Conservation (phyloP, 2,797 vertebrate genomes). For the Hoplostethus mediterraneus region DNA sequence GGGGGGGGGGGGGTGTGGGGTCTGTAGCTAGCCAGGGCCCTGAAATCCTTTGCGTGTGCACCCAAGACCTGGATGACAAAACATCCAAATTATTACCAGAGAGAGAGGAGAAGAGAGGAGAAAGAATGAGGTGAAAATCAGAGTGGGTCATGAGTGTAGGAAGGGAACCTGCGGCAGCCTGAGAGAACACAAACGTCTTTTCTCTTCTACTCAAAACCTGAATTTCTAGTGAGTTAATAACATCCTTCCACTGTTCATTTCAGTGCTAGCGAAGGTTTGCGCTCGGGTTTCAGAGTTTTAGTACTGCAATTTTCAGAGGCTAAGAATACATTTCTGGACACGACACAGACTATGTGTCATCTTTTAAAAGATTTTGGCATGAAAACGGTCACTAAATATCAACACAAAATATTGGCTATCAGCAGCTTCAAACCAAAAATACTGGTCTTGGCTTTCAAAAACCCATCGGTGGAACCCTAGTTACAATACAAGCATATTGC, state of each 20-base stretch:
- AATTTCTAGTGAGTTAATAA: constrained; percentile 11
- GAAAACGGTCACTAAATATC: too few species aligned
- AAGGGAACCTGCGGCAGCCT: constrained; percentile 14
- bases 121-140: constrained; percentile 21
- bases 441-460: too few species aligned
- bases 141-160: constrained; percentile 23
- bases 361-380: too few species aligned
- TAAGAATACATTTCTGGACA: too few species aligned
- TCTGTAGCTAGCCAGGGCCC: constrained; percentile 18
- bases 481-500: not conserved
- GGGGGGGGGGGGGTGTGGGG: constrained; percentile 23
- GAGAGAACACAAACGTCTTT: constrained; percentile 14
- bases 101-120: constrained; percentile 4
- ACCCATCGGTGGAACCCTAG: not conserved
- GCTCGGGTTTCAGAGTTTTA: too few species aligned
- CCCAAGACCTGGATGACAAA: constrained; percentile 13
- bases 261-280: not conserved
- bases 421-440: too few species aligned
- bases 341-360: too few species aligned
- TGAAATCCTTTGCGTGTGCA: constrained; percentile 35
- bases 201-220: constrained; percentile 19
- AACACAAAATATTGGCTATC: too few species aligned
- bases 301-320: too few species aligned
- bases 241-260: constrained; percentile 17
- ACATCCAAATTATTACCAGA: constrained; percentile 51